Conservation (phyloP, 2,113 vertebrate species). For the Daphoenositta chrysoptera region DNA sequence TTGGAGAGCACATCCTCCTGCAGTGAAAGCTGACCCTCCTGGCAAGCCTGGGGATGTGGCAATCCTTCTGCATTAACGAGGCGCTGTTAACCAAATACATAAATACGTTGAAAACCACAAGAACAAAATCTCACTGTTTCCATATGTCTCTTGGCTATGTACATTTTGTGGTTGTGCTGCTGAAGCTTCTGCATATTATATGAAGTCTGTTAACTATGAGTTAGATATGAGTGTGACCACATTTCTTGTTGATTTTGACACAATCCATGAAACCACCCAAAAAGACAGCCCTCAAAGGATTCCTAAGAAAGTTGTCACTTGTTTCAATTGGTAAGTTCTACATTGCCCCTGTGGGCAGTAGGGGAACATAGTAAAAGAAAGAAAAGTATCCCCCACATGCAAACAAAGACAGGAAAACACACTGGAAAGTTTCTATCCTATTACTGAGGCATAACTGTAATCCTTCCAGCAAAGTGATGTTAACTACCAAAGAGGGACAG, state of each 20-base stretch:
- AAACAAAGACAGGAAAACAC: constrained; percentile 3
- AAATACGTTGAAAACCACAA: constrained; percentile 1
- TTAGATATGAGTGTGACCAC: neutral
- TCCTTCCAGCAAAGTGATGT: neutral
- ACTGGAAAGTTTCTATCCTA: neutral
- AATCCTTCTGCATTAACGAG: neutral
- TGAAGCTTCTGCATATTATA: neutral
- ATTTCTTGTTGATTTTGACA: constrained; percentile 17
- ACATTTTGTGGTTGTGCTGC: neutral
- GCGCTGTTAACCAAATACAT: constrained; percentile 16
- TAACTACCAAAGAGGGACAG: constrained; percentile 19
- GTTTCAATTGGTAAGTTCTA: neutral
- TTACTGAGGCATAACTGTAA: neutral
- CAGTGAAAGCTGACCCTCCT: constrained; percentile 3
- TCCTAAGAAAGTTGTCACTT: neutral
- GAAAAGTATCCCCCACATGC: neutral
- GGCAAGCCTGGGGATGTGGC: neutral
- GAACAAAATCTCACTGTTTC: constrained; percentile 18
- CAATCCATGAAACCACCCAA: neutral
- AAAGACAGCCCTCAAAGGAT: neutral
- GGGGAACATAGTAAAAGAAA: neutral
- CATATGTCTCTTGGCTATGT: neutral
- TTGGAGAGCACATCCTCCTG: neutral
- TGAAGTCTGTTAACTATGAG: constrained; percentile 5
- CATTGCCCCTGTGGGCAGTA: neutral